Conservation (phyloP, 2,888 invertebrate genomes). For the Pristionchus arcanus region DNA sequence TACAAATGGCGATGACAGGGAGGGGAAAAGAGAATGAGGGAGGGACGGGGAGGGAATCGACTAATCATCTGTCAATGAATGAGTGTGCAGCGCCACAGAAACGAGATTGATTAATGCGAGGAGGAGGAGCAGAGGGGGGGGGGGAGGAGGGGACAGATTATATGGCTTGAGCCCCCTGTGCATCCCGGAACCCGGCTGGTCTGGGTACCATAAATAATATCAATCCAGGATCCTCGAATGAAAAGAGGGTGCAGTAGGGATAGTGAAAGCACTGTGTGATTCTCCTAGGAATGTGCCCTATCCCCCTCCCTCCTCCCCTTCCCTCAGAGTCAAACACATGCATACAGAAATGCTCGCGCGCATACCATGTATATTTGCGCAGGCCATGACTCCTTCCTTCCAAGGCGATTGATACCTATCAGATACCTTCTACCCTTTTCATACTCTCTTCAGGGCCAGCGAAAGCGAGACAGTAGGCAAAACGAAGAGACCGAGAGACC, state of each 20-base stretch:
- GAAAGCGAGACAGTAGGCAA: not conserved
- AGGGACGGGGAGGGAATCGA: not conserved
- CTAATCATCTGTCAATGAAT: slow-evolving; percentile 24
- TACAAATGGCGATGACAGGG: not conserved
- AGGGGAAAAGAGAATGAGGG: not conserved
- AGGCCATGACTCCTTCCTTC: slow-evolving; percentile 2
- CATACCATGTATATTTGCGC: slow-evolving; percentile 31
- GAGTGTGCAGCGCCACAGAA: slow-evolving; percentile 17
- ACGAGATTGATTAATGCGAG: slow-evolving; percentile 39
- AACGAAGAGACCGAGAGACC: not conserved
- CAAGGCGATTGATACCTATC: slow-evolving; percentile 29
- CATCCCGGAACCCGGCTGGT: not conserved
- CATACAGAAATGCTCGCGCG: slow-evolving; percentile 25
- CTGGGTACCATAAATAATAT: slow-evolving; percentile 22
- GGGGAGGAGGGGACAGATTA: not conserved
- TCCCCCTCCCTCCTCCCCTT: not conserved
- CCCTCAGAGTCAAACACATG: slow-evolving; percentile 34
- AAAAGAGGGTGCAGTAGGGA: slow-evolving; percentile 20
- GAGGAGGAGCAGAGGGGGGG: not conserved
- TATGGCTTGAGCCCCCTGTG: slow-evolving; percentile 8
- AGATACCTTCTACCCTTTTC: not conserved
- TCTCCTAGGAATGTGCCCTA: slow-evolving; percentile 14
- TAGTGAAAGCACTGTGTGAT: slow-evolving; percentile 9
- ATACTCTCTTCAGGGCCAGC: not conserved
- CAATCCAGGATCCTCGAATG: not conserved